Conservation (phyloP, 2,888 invertebrate genomes). For the Leucophenga montana region DNA sequence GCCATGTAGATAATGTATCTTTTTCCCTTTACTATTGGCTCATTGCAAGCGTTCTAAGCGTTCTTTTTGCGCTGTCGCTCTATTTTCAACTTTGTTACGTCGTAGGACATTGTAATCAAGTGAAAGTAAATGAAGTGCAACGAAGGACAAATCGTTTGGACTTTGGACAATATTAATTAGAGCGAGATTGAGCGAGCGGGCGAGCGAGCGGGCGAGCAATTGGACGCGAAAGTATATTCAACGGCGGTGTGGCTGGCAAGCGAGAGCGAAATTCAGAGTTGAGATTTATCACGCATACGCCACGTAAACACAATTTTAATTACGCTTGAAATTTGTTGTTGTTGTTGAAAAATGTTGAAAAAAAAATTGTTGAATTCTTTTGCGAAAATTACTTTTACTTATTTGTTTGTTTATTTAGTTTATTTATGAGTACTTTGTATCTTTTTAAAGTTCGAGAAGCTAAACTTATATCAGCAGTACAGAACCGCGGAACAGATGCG, state of each 20-base stretch:
- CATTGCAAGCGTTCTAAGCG: too few relatives aligned
- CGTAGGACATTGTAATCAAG: constrained; percentile 11
- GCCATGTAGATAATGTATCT: not conserved
- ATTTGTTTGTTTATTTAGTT: not conserved
- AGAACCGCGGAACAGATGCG: too few relatives aligned
- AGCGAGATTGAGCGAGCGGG: too few relatives aligned
- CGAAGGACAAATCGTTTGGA: not conserved
- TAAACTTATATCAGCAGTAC: too few relatives aligned
- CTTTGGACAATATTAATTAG: too few relatives aligned
- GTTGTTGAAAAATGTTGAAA: too few relatives aligned
- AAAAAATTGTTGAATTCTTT: too few relatives aligned
- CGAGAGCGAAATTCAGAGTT: not conserved
- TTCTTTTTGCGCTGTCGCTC: not conserved
- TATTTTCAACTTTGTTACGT: not conserved
- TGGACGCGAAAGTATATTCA: too few relatives aligned
- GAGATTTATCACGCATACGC: constrained; percentile 21
- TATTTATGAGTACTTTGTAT: too few relatives aligned
- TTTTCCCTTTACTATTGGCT: not conserved
- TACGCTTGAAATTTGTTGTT: not conserved
- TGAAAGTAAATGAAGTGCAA: constrained; percentile 24
- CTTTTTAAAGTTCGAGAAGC: too few relatives aligned
- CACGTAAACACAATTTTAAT: constrained; percentile 15
- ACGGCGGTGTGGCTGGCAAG: too few relatives aligned
- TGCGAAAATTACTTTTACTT: not conserved
- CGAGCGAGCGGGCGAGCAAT: too few relatives aligned